Conservation (phyloP, 23 tunicate species). For the Oikopleura dioica region DNA sequence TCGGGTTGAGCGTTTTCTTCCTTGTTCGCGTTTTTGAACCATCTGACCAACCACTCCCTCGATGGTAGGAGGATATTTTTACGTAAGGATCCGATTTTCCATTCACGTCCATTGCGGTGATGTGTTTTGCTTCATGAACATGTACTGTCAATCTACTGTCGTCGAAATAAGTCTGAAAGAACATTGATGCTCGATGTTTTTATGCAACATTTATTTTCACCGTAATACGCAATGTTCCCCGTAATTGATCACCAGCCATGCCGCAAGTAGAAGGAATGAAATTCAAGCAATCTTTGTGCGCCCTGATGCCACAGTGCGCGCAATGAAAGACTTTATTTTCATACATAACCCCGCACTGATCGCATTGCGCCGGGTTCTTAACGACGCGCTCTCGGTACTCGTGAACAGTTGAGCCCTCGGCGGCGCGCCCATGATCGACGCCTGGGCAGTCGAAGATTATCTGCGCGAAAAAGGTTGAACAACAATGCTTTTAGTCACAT, state of each 20-base stretch:
- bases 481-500: too few relatives aligned
- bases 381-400: neutral
- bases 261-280: neutral
- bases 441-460: conserved; percentile 1
- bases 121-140: neutral
- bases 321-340: neutral
- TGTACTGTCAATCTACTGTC: too few relatives aligned
- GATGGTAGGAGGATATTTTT: neutral
- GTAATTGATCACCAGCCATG: neutral
- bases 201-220: too few relatives aligned
- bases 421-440: neutral
- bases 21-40: neutral
- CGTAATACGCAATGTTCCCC: neutral
- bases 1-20: neutral
- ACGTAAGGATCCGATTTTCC: conserved; percentile 11
- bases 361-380: neutral
- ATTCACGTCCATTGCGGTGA: conserved; percentile 3
- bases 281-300: neutral
- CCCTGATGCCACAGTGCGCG: neutral
- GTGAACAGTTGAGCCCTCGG: neutral
- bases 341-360: neutral
- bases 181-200: too few relatives aligned
- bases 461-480: too few relatives aligned
- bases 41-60: neutral
- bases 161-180: too few relatives aligned